Evolutionary conservation across 2,113 vertebrate species (phyloP).

Genomic region (Hemicordylus capensis): DNA sequence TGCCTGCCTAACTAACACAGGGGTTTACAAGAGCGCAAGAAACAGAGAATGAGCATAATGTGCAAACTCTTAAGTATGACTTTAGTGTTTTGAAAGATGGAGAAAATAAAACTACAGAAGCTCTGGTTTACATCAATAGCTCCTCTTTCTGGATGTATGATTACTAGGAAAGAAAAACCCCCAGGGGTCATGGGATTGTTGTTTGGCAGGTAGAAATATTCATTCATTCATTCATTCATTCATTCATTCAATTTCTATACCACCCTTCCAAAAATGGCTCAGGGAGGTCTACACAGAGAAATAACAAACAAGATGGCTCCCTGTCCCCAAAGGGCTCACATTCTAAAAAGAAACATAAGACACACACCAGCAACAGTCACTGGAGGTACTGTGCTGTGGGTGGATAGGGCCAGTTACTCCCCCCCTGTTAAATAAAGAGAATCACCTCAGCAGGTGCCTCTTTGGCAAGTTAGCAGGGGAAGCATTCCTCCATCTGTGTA

Average conservation of each 20-base stretch:
- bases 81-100: conserved; percentile 63
- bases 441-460: too few relatives aligned
- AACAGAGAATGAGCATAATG: conserved; percentile 62
- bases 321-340: too few relatives aligned
- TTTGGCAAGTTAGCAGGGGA: neutral
- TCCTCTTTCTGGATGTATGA: neutral
- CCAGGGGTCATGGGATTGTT: neutral
- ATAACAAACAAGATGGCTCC: too few relatives aligned
- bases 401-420: too few relatives aligned
- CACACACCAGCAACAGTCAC: too few relatives aligned
- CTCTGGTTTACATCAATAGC: conserved; percentile 24
- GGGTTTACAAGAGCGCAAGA: conserved; percentile 54
- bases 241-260: too few relatives aligned
- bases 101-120: conserved; percentile 46
- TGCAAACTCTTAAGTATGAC: conserved; percentile 70
- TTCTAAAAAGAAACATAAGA: too few relatives aligned
- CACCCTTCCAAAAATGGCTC: too few relatives aligned
- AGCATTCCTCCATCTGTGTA: neutral
- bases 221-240: too few relatives aligned
- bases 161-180: neutral
- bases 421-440: too few relatives aligned
- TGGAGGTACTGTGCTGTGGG: too few relatives aligned
- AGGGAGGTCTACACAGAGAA: too few relatives aligned
- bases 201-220: neutral
- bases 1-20: conserved; percentile 60